Base-by-base conservation (phyloP, 2,113 vertebrate genomes). In the Sigmodon hispidus region DNA sequence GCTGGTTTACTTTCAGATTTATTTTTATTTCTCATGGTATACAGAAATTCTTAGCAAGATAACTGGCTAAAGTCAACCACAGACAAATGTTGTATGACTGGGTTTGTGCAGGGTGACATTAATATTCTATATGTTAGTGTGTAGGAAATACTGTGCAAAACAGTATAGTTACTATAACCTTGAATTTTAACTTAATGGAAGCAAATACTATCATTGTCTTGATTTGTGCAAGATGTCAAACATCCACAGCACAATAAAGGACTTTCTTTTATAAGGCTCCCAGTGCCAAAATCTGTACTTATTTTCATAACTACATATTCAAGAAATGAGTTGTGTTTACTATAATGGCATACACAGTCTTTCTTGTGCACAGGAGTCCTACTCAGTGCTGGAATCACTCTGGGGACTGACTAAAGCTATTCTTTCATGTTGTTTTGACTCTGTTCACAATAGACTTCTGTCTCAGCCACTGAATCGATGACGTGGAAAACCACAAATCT, bases 401-500 rank as follows among this genome's bases (percentile, higher is more conserved):
- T 34, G 77, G 55, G 31, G 29, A 59, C 52, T 72, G 12, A 50
- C 48, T 69, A 50, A 86, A 77, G 45, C 92, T 40, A 29, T 48
- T 70, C 52, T 94, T 69, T 69, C 8, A 0, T 57, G 63, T 76
- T 93, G 2, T 91, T 89, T 84, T 85, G 81, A 93, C 57, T 94
- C 75, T 95, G 84, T 63, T 48, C 67, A 91, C 63, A 90, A 21
- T 89, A 95, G 29, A 16, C 81, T 81, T 7, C 76, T 50, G 0
- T 84, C 50, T 16, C 48, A 55, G 6, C 61, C 87, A 29, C 77
- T 89, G 83, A 92, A 24, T 96, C 77, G 69, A 11, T 75, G 88
- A 55, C n/a, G 29, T 95, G 76, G 94, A 91, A 95, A 96, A 94
- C 83, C 87, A 93, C 94, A 96, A 85, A 91, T 89, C 87, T n/a